Evolutionary conservation across 2,888 invertebrate genomes (phyloP).

Genomic region (Drosophila demipolita): DNA sequence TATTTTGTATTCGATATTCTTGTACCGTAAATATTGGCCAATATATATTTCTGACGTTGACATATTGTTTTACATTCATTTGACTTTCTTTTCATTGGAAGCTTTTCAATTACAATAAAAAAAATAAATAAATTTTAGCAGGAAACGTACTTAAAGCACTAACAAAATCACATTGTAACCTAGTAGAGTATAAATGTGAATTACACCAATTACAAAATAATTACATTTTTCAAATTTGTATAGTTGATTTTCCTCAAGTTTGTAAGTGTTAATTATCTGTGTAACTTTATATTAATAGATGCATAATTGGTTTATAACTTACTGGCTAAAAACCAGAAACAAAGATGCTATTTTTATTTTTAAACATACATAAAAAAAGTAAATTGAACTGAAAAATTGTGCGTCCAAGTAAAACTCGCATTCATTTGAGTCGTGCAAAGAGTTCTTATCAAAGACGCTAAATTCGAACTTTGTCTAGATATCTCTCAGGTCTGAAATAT

Average conservation of each 20-base stretch:
- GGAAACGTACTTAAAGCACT: slow-evolving; percentile 73
- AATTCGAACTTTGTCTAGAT: slow-evolving; percentile 39
- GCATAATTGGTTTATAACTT: slow-evolving; percentile 17
- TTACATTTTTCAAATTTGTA: slow-evolving; percentile 27
- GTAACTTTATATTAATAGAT: slow-evolving; percentile 15
- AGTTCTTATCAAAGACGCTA: slow-evolving; percentile 23
- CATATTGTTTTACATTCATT: slow-evolving; percentile 26
- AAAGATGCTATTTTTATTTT: slow-evolving; percentile 1
- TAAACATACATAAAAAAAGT: slow-evolving; percentile 3
- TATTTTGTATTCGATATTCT: slow-evolving; percentile 49
- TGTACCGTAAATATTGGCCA: slow-evolving; percentile 55
- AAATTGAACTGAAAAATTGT: slow-evolving; percentile 24
- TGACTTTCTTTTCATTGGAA: slow-evolving; percentile 48
- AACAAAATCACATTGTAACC: slow-evolving; percentile 75
- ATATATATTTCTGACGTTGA: slow-evolving; percentile 39
- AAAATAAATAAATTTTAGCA: slow-evolving; percentile 42
- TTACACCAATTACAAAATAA: slow-evolving; percentile 39
- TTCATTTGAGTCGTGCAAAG: slow-evolving; percentile 5
- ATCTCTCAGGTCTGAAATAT: slow-evolving; percentile 31
- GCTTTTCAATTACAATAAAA: slow-evolving; percentile 36
- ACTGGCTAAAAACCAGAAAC: slow-evolving; percentile 5
- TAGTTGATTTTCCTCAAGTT: slow-evolving; percentile 11
- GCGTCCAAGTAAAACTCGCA: slow-evolving; percentile 11
- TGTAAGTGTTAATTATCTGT: slow-evolving; percentile 9
- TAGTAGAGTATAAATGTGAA: slow-evolving; percentile 61